Evolutionary conservation across 2,888 invertebrate species (phyloP).

Genomic region (Eudemis profundana): DNA sequence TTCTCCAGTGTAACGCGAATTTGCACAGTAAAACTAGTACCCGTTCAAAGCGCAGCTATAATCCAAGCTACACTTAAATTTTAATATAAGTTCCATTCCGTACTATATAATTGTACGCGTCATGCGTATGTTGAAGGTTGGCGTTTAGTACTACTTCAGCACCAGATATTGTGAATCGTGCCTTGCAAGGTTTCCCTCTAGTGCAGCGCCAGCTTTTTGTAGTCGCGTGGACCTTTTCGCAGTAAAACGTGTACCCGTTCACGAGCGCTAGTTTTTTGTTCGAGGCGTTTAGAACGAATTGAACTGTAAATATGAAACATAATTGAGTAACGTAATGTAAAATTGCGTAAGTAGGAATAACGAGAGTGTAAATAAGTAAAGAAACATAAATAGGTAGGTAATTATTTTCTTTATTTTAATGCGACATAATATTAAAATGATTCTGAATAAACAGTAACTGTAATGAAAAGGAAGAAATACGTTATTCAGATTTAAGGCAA

Average conservation of each 20-base stretch:
- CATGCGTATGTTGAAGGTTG: conserved; percentile 17
- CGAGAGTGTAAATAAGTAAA: too few species aligned
- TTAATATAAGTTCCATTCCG: conserved; percentile 15
- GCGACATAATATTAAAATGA: too few species aligned
- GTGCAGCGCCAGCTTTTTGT: conserved; percentile 48
- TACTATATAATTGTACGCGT: neutral
- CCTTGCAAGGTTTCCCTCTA: conserved; percentile 60
- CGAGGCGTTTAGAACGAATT: conserved; percentile 3
- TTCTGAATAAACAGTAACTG: too few species aligned
- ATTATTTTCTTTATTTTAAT: too few species aligned
- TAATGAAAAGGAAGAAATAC: too few species aligned
- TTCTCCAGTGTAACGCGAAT: neutral
- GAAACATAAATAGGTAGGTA: too few species aligned
- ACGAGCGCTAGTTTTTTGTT: conserved; percentile 19
- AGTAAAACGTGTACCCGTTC: conserved; percentile 44
- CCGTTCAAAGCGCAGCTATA: neutral
- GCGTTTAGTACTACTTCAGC: conserved; percentile 50
- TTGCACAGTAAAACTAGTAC: neutral
- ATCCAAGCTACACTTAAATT: neutral
- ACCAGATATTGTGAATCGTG: conserved; percentile 62
- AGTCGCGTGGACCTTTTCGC: neutral
- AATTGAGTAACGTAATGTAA: too few species aligned
- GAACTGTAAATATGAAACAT: conserved; percentile 27
- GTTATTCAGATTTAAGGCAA: too few species aligned
- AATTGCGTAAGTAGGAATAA: too few species aligned